Evolutionary conservation across 35 echinoderm and acorn worm species (phyloP).

Genomic region (Patiria miniata): DNA sequence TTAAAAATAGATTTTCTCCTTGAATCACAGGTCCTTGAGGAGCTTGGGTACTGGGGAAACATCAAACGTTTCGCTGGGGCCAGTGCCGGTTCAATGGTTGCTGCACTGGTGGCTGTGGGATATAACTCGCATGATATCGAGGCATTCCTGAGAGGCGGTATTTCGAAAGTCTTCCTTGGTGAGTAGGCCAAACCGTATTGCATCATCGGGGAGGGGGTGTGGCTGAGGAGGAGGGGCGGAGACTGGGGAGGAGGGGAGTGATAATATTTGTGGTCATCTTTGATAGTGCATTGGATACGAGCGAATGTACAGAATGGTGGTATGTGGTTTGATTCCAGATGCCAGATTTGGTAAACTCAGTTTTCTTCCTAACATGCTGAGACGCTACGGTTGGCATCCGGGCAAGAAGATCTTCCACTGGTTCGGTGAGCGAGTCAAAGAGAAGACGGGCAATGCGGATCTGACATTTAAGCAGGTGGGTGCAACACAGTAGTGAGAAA

Average conservation of each 20-base stretch:
- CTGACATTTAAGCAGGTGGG: constrained; percentile 65
- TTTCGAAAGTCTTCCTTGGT: constrained; percentile 62
- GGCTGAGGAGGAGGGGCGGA: too few species aligned
- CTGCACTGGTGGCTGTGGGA: constrained; percentile 54
- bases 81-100: constrained; percentile 77
- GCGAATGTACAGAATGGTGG: too few species aligned
- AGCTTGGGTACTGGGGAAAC: constrained; percentile 73
- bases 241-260: too few species aligned
- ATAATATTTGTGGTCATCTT: too few species aligned
- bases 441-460: constrained; percentile 52
- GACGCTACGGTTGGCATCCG: constrained; percentile 83
- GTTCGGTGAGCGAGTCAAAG: constrained; percentile 59
- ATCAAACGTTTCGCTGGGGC: constrained; percentile 79
- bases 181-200: too few species aligned
- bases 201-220: too few species aligned
- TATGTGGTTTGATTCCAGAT: constrained; percentile 64
- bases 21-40: constrained; percentile 70
- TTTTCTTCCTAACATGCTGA: constrained; percentile 68
- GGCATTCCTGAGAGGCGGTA: constrained; percentile 51
- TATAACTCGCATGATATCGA: constrained; percentile 77
- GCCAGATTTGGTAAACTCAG: constrained; percentile 68
- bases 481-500: too few species aligned
- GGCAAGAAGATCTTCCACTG: constrained; percentile 61
- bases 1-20: neutral
- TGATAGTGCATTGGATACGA: too few species aligned